Conservation (phyloP, 2,888 invertebrate genomes). For the Nemotelus nigrinus region DNA sequence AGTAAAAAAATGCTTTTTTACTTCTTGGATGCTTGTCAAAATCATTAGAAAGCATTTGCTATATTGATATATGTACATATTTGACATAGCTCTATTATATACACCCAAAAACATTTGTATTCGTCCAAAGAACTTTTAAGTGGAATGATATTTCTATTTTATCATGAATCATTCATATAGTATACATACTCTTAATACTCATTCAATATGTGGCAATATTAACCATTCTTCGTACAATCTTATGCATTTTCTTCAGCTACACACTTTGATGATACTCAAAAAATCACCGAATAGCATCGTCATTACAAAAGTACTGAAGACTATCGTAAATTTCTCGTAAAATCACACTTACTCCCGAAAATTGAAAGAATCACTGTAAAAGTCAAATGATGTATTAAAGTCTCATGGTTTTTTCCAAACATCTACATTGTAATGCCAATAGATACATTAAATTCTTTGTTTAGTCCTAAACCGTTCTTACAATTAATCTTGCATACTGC, state of each 20-base stretch:
- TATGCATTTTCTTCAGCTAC: neutral
- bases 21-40: too few species aligned
- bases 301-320: neutral
- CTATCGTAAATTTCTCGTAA: constrained; percentile 22
- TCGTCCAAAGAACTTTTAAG: too few species aligned
- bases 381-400: constrained; percentile 34
- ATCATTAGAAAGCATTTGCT: too few species aligned
- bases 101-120: too few species aligned
- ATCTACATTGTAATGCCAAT: constrained; percentile 18
- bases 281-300: neutral
- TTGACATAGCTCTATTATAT: too few species aligned
- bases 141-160: too few species aligned
- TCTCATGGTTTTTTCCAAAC: constrained; percentile 8
- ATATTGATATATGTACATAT: too few species aligned
- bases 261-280: neutral
- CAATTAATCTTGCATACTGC: constrained; percentile 32
- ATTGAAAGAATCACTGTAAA: constrained; percentile 31
- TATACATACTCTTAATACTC: too few species aligned
- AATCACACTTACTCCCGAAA: constrained; percentile 20
- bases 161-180: too few species aligned
- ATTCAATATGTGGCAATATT: too few species aligned
- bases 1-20: too few species aligned
- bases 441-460: constrained; percentile 4
- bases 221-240: neutral
- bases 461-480: constrained; percentile 8